These are phyloP conservation scores for Vannuccia rotundouncinata DNA, from an alignment of 2,888 invertebrate species.

Conservation along the genomic window DNA sequence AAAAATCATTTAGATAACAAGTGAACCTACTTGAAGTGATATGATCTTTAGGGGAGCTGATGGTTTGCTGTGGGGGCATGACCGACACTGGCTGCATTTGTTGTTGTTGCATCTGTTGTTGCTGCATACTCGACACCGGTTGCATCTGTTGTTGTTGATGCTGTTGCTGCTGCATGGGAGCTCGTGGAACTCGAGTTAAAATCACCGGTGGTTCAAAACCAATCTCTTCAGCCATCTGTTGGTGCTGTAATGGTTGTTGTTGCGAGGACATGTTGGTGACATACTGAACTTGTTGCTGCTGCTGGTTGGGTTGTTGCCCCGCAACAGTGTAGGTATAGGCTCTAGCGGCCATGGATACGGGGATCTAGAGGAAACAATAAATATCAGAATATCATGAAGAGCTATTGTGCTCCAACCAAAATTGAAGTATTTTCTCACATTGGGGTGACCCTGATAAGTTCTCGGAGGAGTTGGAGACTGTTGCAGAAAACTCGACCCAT, in stretches of 20 bases:
- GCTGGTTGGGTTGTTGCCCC: neutral
- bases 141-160: neutral
- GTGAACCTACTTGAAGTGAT: neutral
- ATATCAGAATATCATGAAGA: too few relatives aligned
- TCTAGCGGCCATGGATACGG: neutral
- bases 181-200: constrained; percentile 15
- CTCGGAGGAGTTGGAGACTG: neutral
- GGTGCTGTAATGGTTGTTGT: neutral
- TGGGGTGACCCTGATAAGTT: too few relatives aligned
- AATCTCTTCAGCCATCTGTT: neutral
- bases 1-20: neutral
- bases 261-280: too few relatives aligned
- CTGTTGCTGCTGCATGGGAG: constrained; percentile 23
- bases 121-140: neutral
- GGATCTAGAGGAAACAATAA: too few relatives aligned
- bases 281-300: neutral
- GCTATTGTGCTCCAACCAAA: too few relatives aligned
- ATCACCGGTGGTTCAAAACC: constrained; percentile 34
- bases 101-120: neutral
- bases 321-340: neutral
- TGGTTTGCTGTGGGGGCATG: neutral
- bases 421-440: too few relatives aligned
- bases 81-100: neutral
- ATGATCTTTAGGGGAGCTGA: neutral
- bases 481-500: neutral